Evolutionary conservation across 92 coral and sea anemone species (phyloP), one percentile per base, ranked within the genome.

Genomic region (Paramuricea clavata): DNA sequence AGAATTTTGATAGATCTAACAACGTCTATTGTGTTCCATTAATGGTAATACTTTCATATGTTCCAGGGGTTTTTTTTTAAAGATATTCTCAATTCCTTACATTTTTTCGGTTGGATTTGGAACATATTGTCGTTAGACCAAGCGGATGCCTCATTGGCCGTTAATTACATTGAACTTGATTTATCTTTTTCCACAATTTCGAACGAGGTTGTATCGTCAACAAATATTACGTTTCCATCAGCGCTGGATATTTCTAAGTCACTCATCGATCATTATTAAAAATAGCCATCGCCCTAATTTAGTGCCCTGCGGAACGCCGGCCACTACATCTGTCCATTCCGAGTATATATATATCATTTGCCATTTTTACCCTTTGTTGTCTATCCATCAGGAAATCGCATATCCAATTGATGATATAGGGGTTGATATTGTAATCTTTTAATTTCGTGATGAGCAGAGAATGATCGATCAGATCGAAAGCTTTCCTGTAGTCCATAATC

Each of bases 371-470:
- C 27, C 60, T 52, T 47, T 81, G 87, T 47, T 81, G 42, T 12
- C 77, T 39, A 70, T 70, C 72, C 25, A 26, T 81, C 21, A 81
- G 78, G 49, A 85, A 76, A 31, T 27, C 34, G 25, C 11, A 49
- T 50, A 85, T 44, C 89, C 89, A 85, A 41, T 75, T 85, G 67
- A 85, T 42, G 42, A 76, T 78, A 43, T 42, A 35, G 39, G 76
- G 74, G 52, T 85, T 83, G 67, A 83, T 83, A 30, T 33, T 69
- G 3, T 57, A 57, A n/a, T 5, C 16, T 57, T 57, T 57, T 19
- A 47, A 47, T 47, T 47, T 47, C 52, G 17, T 47, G 52, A 47
- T 47, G 52, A 47, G 52, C 15, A 47, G 52, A 47, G 9, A 5
- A 47, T 47, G 52, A 12, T 47, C 52, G 16, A 9, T 47, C 9